Evolutionary conservation across 2,113 vertebrate species (phyloP), one percentile per base, ranked within the genome.

Genomic region (Naja naja): DNA sequence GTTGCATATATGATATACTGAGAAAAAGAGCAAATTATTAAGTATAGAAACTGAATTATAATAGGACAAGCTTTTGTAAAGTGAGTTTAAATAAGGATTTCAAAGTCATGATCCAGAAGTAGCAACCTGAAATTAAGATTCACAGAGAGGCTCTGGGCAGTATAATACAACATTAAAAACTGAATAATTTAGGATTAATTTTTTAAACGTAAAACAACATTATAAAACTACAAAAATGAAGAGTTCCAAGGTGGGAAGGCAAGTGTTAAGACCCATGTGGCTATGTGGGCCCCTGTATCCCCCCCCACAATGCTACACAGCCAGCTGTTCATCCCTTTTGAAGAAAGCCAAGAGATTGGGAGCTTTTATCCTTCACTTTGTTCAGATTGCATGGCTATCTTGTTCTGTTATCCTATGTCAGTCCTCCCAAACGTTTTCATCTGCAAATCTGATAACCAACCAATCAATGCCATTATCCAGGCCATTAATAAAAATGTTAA

Each of bases 61-160:
- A 1, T 10, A 0, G 0, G 9, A 53, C 9, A 87, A 56, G 85
- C 0, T 1, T 47, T 23, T 89, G 7, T 52, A 16, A 88, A 69
- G 27, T 5, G 0, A 0, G 39, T 25, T 81, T 45, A 91, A 47
- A 93, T 2, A 88, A 88, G 58, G 43, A 91, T 14, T 52, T 12
- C 27, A 89, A 94, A 8, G 0, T 30, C 85, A 93, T 34, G 89
- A 91, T 45, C 47, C 55, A 90, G 90, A 30, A 4, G 39, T 56
- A 89, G 8, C 49, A 27, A 6, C 5, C 3, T 2, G 81, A 45
- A 85, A 55, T 6, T 53, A 93, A 3, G 56, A 0, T 64, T 64
- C 27, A 64, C 10, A n/a, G 1, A 64, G 60, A 64, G 27, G 10
- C 27, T 64, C 30, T 64, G 27, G 27, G 60, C 11, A 5, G 4